A percentile compares a stretch with the other conserved stretches of the same genome.
Conservation (phyloP, 1,140 invertebrate genomes). For the Hycleus cichorii region DNA sequence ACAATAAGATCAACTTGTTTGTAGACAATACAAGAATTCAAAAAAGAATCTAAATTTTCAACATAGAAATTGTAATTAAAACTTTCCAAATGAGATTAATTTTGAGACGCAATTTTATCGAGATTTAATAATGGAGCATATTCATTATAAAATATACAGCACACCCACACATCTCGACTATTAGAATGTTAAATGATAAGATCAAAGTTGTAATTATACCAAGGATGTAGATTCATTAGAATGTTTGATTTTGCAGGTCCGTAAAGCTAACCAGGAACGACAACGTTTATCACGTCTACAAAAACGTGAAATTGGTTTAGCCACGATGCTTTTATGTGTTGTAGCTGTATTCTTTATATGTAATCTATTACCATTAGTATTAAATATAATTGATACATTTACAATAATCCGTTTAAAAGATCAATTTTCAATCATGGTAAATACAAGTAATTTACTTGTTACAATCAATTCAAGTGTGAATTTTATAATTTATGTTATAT, state of each 20-base stretch:
- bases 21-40: too few relatives aligned
- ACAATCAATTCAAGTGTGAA: slow-evolving; percentile 96
- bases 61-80: too few relatives aligned
- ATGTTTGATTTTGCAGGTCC: slow-evolving; percentile 52
- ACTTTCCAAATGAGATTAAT: too few relatives aligned
- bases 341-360: slow-evolving; percentile 93
- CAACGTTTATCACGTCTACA: slow-evolving; percentile 72
- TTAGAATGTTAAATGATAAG: neutral
- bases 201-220: neutral
- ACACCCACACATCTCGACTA: neutral
- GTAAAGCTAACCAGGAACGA: slow-evolving; percentile 74
- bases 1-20: too few relatives aligned
- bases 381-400: slow-evolving; percentile 80
- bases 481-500: slow-evolving; percentile 95
- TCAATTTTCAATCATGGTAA: slow-evolving; percentile 68
- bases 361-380: slow-evolving; percentile 82
- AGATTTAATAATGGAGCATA: neutral
- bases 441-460: slow-evolving; percentile 83
- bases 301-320: slow-evolving; percentile 78
- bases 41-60: too few relatives aligned
- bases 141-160: neutral
- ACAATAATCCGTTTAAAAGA: slow-evolving; percentile 45
- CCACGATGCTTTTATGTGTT: slow-evolving; percentile 89
- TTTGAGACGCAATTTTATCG: too few relatives aligned
- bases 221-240: neutral